phyloP scores from a whole-genome alignment of 2,113 vertebrate genomes.

The Edolisoma coerulescens region DNA sequence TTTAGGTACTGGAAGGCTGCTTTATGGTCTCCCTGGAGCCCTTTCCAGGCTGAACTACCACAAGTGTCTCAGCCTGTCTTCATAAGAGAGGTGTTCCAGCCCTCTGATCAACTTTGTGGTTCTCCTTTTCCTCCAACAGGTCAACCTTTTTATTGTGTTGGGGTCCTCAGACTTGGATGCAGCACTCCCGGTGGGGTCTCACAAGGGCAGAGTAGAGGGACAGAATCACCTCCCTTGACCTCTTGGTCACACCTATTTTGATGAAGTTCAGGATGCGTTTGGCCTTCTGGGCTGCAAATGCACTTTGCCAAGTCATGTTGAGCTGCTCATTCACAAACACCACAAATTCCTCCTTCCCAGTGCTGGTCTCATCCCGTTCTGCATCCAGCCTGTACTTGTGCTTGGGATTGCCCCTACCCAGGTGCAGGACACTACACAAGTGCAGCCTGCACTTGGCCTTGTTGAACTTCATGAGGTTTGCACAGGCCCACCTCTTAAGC shows the following conservation, averaged over 20 bases:
- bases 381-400: too few relatives aligned
- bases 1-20: background rate
- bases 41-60: background rate
- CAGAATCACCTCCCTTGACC: background rate
- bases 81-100: background rate
- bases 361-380: rapidly evolving
- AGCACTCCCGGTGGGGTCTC: background rate
- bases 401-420: background rate
- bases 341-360: background rate
- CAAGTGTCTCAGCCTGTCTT: background rate
- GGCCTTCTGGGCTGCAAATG: background rate
- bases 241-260: background rate
- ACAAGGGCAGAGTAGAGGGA: background rate
- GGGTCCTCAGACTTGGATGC: background rate
- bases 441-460: background rate
- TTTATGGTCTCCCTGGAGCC: background rate
- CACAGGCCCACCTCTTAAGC: background rate
- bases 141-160: background rate
- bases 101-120: background rate
- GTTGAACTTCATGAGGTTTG: background rate
- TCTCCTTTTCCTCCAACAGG: background rate
- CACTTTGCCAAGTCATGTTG: background rate
- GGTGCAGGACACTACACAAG: background rate
- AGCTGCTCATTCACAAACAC: background rate
- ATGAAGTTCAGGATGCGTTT: background rate